phyloP scores from a whole-genome alignment of 2,113 vertebrate species.

The Agelaius phoeniceus region DNA sequence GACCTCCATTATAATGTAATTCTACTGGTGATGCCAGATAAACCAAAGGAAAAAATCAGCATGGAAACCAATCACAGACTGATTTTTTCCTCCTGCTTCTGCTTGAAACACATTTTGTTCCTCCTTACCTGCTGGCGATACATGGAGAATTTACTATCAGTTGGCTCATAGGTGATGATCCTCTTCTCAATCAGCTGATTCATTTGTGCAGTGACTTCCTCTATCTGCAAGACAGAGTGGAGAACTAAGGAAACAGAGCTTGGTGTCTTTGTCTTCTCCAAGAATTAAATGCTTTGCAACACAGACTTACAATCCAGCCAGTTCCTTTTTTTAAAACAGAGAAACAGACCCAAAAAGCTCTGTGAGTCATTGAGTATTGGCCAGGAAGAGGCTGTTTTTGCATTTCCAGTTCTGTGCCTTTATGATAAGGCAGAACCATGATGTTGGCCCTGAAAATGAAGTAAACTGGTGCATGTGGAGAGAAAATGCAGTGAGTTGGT shows the following conservation, averaged over 20 bases:
- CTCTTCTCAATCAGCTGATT: slow-evolving; percentile 93
- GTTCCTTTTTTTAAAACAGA: not conserved
- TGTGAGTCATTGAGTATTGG: slow-evolving; percentile 8
- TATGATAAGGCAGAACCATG: slow-evolving; percentile 44
- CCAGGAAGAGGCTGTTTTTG: slow-evolving; percentile 4
- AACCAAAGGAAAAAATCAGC: not conserved
- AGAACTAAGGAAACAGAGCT: slow-evolving; percentile 6
- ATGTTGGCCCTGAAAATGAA: not conserved
- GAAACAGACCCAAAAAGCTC: not conserved
- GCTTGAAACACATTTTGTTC: not conserved
- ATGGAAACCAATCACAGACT: not conserved
- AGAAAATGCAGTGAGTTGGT: not conserved
- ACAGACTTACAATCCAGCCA: not conserved
- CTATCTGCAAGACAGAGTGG: slow-evolving; percentile 78
- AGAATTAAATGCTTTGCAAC: slow-evolving; percentile 19
- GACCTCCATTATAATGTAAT: not conserved
- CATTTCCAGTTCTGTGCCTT: slow-evolving; percentile 39
- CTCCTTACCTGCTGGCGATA: slow-evolving; percentile 91
- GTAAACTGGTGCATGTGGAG: not conserved
- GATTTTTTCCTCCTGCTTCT: not conserved
- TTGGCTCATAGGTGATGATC: slow-evolving; percentile 90
- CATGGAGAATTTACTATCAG: slow-evolving; percentile 91
- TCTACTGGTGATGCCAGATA: not conserved
- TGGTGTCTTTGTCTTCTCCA: slow-evolving; percentile 18
- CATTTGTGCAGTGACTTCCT: slow-evolving; percentile 83